Evolutionary conservation across 2,888 invertebrate species (phyloP).

Genomic region (Drosophila diplacantha): DNA sequence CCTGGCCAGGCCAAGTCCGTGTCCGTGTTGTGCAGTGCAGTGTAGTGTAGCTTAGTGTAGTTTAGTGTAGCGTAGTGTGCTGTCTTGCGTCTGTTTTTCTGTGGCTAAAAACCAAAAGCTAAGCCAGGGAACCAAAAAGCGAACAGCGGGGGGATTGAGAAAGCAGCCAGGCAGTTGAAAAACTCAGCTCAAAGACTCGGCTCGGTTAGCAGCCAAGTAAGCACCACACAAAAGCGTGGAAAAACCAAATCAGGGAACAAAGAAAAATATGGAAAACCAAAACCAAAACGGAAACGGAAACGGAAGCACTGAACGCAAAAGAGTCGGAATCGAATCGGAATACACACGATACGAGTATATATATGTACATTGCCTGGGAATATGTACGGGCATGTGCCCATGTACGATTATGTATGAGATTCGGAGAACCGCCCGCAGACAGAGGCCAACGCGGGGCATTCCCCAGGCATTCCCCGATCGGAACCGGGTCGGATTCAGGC

Average conservation of each 20-base stretch:
- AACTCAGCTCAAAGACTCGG: conserved; percentile 31
- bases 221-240: neutral
- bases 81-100: conserved; percentile 3
- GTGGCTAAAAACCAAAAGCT: conserved; percentile 60
- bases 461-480: neutral
- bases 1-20: neutral
- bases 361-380: conserved; percentile 26
- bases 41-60: conserved; percentile 5
- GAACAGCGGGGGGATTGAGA: conserved; percentile 32
- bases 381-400: conserved; percentile 21
- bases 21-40: conserved; percentile 4
- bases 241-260: neutral
- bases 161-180: conserved; percentile 57
- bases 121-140: conserved; percentile 45
- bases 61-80: conserved; percentile 10
- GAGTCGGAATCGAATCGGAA: conserved; percentile 14
- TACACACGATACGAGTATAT: conserved; percentile 24
- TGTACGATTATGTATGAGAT: conserved; percentile 34
- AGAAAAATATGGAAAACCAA: conserved; percentile 1
- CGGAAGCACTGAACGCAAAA: conserved; percentile 10
- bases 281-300: neutral
- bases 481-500: neutral
- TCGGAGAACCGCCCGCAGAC: conserved; percentile 44
- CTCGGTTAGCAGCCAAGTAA: conserved; percentile 17
- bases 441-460: conserved; percentile 43